A percentile compares a stretch with the other conserved stretches of the same genome.
phyloP scores from a whole-genome alignment of 2,113 vertebrate genomes.

The Cromileptes altivelis region DNA sequence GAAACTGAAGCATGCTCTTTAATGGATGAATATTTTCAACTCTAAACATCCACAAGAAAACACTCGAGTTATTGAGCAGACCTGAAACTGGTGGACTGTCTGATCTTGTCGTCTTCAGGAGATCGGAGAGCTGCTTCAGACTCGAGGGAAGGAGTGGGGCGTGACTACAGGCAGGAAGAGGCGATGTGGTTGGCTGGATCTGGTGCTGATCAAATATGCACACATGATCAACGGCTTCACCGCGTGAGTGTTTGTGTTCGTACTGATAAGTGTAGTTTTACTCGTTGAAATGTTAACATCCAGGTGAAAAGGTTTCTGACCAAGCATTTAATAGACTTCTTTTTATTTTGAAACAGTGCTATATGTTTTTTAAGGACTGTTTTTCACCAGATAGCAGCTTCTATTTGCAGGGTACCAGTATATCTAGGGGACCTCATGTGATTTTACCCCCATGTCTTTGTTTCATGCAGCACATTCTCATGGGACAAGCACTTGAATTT shows the following conservation, averaged over 20 bases:
- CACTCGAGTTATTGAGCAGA: neutral
- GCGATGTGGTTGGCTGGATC: conserved; percentile 97
- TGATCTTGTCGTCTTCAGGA: conserved; percentile 79
- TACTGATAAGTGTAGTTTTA: neutral
- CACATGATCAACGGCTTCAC: conserved; percentile 99
- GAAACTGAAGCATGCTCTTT: neutral
- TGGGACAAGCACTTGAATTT: too few species aligned
- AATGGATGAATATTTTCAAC: neutral
- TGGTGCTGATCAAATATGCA: conserved; percentile 95
- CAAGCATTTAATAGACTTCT: neutral
- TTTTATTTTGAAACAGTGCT: neutral
- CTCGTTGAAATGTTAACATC: neutral
- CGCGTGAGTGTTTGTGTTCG: conserved; percentile 87
- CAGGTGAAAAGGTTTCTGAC: neutral
- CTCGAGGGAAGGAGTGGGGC: conserved; percentile 93
- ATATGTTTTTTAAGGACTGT: neutral
- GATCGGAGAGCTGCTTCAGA: conserved; percentile 92
- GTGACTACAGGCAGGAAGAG: conserved; percentile 97
- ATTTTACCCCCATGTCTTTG: too few species aligned
- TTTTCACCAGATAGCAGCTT: too few species aligned
- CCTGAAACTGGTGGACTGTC: neutral
- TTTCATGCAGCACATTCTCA: too few species aligned
- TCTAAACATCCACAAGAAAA: neutral
- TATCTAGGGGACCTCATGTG: too few species aligned
- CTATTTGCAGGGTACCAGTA: too few species aligned